Evolutionary conservation across 2,113 vertebrate genomes (phyloP).

Genomic region (Acanthochromis polyacanthus): DNA sequence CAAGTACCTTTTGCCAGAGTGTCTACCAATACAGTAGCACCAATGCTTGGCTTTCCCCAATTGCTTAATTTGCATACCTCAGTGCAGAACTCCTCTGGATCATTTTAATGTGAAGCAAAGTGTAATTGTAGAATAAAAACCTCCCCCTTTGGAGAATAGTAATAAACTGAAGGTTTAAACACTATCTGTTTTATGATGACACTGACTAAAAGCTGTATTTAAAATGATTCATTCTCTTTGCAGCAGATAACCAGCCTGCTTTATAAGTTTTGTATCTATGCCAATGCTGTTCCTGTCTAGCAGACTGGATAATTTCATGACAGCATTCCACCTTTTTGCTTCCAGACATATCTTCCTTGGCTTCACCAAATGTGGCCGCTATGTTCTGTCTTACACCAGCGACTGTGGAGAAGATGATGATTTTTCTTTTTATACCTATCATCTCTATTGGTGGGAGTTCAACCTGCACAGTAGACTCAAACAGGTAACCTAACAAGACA

Average conservation of each 20-base stretch:
- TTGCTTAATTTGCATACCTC: too few relatives aligned
- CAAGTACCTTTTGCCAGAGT: too few relatives aligned
- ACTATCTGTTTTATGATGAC: neutral
- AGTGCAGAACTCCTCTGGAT: too few relatives aligned
- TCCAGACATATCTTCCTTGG: conserved; percentile 95
- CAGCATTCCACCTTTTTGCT: conserved; percentile 4
- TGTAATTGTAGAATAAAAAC: neutral
- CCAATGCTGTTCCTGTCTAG: too few relatives aligned
- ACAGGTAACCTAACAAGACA: conserved; percentile 82
- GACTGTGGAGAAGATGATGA: conserved; percentile 92
- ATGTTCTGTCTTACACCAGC: conserved; percentile 95
- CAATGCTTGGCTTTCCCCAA: too few relatives aligned
- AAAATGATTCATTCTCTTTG: too few relatives aligned
- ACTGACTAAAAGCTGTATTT: too few relatives aligned
- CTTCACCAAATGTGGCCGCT: conserved; percentile 95
- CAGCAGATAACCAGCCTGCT: too few relatives aligned
- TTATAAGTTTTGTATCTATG: too few relatives aligned
- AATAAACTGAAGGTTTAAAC: neutral
- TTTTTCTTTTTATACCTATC: conserved; percentile 93
- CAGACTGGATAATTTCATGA: neutral
- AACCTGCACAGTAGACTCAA: conserved; percentile 94
- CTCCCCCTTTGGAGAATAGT: neutral
- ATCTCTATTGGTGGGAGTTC: conserved; percentile 98
- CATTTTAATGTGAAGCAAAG: neutral
- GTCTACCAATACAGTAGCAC: too few relatives aligned